Evolutionary conservation across 2,888 invertebrate genomes (phyloP).

Genomic region (Onthophagus sagittarius): DNA sequence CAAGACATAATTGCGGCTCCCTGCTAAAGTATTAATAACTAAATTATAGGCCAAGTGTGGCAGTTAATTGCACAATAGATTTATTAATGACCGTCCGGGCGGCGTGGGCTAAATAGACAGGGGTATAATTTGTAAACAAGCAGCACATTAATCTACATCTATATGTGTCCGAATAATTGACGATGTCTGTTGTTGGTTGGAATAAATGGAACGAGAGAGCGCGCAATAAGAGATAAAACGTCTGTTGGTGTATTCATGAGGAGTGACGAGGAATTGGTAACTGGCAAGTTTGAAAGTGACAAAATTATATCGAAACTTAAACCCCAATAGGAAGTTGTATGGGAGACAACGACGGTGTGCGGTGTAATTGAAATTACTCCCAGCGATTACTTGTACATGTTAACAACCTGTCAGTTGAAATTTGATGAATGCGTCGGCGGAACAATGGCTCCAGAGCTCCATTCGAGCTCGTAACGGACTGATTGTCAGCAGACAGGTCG

Average conservation of each 20-base stretch:
- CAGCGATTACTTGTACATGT: background rate
- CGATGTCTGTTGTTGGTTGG: background rate
- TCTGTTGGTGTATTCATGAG: background rate
- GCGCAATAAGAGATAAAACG: background rate
- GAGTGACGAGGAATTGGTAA: background rate
- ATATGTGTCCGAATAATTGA: constrained; percentile 5
- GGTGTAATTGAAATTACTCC: background rate
- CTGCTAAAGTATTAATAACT: background rate
- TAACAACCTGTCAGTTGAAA: background rate
- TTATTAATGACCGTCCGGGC: background rate
- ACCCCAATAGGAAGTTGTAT: background rate
- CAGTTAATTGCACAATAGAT: background rate
- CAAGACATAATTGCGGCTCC: background rate
- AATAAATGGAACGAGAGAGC: background rate
- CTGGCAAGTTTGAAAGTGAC: background rate
- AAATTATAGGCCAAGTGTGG: background rate
- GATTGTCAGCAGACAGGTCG: background rate
- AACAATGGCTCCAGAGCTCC: background rate
- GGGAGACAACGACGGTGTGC: background rate
- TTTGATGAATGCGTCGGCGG: constrained; percentile 3
- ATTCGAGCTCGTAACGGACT: background rate
- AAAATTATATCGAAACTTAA: background rate
- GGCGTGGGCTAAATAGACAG: background rate
- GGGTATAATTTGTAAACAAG: constrained; percentile 9
- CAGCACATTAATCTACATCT: constrained; percentile 10